These are phyloP conservation scores for Misgurnus anguillicaudatus DNA, from an alignment of 2,113 vertebrate genomes.

Conservation along the genomic window DNA sequence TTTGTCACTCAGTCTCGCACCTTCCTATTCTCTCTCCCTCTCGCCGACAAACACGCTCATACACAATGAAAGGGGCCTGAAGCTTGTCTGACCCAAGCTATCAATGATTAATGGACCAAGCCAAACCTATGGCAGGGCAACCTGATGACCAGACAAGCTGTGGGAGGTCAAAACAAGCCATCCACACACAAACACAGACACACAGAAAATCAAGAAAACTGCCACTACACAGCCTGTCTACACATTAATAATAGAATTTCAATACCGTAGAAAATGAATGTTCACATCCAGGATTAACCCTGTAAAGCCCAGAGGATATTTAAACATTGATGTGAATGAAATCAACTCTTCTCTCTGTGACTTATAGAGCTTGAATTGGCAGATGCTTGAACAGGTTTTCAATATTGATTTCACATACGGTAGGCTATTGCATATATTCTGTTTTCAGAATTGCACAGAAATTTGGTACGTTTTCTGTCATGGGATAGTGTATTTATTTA, in stretches of 20 bases:
- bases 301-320: background rate
- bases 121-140: constrained; percentile 66
- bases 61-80: constrained; percentile 45
- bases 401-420: background rate
- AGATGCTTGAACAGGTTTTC: background rate
- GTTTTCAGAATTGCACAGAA: too few species aligned
- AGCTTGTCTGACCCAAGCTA: constrained; percentile 57
- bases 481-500: too few species aligned
- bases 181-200: constrained; percentile 20
- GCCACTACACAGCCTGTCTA: constrained; percentile 9
- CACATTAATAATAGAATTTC: constrained; percentile 33
- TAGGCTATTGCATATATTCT: too few species aligned
- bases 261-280: background rate
- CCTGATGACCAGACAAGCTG: constrained; percentile 58
- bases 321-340: constrained; percentile 41
- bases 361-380: too few species aligned
- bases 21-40: constrained; percentile 51
- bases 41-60: constrained; percentile 51
- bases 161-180: constrained; percentile 50
- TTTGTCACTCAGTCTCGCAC: constrained; percentile 35
- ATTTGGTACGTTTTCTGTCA: too few species aligned
- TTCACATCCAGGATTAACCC: constrained; percentile 1
- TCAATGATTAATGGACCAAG: constrained; percentile 75
- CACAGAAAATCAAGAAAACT: constrained; percentile 33
- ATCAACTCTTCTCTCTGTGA: background rate